Evolutionary conservation across 2,888 invertebrate genomes (phyloP), one percentile per base, ranked within the genome.

Genomic region (Anagyrus pseudococci): DNA sequence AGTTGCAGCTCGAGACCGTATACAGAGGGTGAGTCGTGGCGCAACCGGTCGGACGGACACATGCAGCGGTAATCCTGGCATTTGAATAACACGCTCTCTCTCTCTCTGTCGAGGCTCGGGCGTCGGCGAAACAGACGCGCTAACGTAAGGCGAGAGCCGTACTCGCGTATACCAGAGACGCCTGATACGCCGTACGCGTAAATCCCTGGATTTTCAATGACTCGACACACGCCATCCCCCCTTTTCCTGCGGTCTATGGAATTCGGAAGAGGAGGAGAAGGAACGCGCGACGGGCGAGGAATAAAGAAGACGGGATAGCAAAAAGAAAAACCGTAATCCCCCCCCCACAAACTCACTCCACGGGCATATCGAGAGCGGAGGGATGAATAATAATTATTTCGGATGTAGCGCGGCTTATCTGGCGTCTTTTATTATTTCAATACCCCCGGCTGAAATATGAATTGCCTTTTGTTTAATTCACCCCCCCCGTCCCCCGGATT

Each of bases 81-180:
- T 58, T 62, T 62, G 62, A 62, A 62, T 57, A 62, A 62, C 62
- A 57, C 33, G 56, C 20, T 25, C 56, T n/a, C n/a, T n/a, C n/a
- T n/a, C n/a, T n/a, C n/a, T n/a, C n/a, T n/a, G n/a, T n/a, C n/a
- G n/a, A n/a, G n/a, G 46, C 47, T 56, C 41, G 25, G 44, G 13
- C 8, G 33, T 10, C 33, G 13, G 44, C 25, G 46, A 62, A 29
- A 37, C 48, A 58, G 57, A 62, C 53, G 57, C 47, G 48, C 23
- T 52, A 53, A 62, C 48, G 52, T 62, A 62, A 53, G 53, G 57
- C 48, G 19, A n/a, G n/a, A n/a, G n/a, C n/a, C n/a, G n/a, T n/a
- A n/a, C n/a, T n/a, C n/a, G n/a, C n/a, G n/a, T n/a, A n/a, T n/a
- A n/a, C n/a, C n/a, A n/a, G n/a, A n/a, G n/a, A n/a, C 29, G 44